Conservation (phyloP, 2,797 vertebrate genomes). For the Onychomys arenicola region DNA sequence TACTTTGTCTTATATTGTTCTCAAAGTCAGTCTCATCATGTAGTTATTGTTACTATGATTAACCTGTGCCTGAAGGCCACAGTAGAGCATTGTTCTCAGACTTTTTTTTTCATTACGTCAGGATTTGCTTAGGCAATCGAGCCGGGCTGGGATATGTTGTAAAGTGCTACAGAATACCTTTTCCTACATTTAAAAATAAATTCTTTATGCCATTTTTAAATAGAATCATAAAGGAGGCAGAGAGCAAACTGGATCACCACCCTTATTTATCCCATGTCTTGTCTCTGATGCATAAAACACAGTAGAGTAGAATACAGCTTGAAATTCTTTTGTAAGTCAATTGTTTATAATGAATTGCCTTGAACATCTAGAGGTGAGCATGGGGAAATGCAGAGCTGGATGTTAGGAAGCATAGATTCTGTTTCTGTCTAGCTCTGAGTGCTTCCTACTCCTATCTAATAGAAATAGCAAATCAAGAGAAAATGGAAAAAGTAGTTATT, state of each 20-base stretch:
- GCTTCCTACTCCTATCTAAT: conserved; percentile 5
- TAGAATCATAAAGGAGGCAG: neutral
- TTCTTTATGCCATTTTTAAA: neutral
- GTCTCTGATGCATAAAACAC: neutral
- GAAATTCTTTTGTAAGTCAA: neutral
- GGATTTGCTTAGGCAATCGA: neutral
- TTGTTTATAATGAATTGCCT: neutral
- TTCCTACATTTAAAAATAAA: neutral
- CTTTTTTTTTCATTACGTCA: neutral
- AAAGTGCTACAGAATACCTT: neutral
- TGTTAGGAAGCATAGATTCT: neutral
- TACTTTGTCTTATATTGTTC: neutral
- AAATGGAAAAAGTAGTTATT: conserved; percentile 64
- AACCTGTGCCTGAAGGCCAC: neutral
- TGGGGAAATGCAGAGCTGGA: neutral
- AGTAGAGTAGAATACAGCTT: neutral
- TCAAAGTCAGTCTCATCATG: neutral
- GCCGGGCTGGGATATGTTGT: neutral
- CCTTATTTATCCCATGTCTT: neutral
- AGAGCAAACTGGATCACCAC: neutral
- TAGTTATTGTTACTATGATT: neutral
- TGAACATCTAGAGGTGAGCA: neutral
- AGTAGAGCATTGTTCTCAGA: neutral
- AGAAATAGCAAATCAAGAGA: conserved; percentile 51
- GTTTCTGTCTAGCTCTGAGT: conserved; percentile 7